Evolutionary conservation across 1,140 invertebrate species (phyloP).

Genomic region (Platyscapa corneri): DNA sequence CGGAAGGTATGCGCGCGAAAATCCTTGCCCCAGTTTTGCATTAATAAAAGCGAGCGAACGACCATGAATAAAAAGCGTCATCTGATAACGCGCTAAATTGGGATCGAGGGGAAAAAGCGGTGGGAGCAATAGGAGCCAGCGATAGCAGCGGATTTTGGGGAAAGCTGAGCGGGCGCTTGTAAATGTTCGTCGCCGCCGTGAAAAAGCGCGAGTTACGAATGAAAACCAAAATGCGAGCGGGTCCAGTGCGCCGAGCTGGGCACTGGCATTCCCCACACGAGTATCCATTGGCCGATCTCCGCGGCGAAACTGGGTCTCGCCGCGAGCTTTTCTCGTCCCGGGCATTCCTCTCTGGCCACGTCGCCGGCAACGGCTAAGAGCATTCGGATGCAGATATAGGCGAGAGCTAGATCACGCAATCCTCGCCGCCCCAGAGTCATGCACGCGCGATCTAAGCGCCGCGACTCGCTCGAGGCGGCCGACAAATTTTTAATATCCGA

Average conservation of each 20-base stretch:
- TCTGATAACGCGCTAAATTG: neutral
- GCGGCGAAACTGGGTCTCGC: conserved; percentile 43
- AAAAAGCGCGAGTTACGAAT: too few species aligned
- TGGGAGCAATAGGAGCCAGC: neutral
- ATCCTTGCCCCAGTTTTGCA: neutral
- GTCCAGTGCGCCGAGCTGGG: neutral
- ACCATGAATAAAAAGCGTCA: neutral
- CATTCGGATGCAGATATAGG: neutral
- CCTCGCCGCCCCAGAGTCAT: neutral
- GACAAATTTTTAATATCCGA: too few species aligned
- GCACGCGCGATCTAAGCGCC: neutral
- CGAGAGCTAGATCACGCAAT: conserved; percentile 14
- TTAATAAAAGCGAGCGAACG: neutral
- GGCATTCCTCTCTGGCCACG: conserved; percentile 36
- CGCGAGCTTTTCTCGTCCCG: conserved; percentile 50
- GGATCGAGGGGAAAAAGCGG: neutral
- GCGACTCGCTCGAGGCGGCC: too few species aligned
- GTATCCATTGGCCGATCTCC: neutral
- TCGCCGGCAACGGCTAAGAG: neutral
- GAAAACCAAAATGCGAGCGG: neutral
- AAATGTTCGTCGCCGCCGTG: too few species aligned
- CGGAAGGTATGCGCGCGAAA: neutral
- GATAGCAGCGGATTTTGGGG: neutral
- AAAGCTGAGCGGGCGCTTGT: too few species aligned
- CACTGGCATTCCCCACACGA: neutral